A percentile compares a stretch with the other conserved stretches of the same genome.
phyloP scores from a whole-genome alignment of 1,140 invertebrate species.

The Patella vulgata region DNA sequence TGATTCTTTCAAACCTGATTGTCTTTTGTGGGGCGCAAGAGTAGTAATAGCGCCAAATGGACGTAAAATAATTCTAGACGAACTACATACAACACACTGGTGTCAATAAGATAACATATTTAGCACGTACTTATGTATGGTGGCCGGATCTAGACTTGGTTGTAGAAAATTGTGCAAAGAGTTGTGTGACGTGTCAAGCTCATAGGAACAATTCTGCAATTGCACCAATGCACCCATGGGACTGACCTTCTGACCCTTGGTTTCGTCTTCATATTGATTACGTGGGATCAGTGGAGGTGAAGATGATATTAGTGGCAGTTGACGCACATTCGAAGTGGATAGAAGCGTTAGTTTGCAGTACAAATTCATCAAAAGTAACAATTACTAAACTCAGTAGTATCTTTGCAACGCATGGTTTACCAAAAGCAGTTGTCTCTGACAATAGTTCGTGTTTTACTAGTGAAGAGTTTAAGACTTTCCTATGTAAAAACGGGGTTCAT shows the following conservation, averaged over 20 bases:
- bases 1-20: slow-evolving; percentile 14
- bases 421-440: slow-evolving; percentile 52
- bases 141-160: slow-evolving; percentile 67
- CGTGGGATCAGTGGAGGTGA: slow-evolving; percentile 61
- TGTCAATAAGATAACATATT: slow-evolving; percentile 65
- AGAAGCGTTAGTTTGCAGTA: slow-evolving; percentile 2
- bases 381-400: background rate
- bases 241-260: slow-evolving; percentile 61
- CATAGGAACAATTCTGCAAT: slow-evolving; percentile 32
- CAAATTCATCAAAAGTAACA: slow-evolving; percentile 17
- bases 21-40: slow-evolving; percentile 14
- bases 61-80: slow-evolving; percentile 40
- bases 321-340: slow-evolving; percentile 39
- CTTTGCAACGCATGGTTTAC: slow-evolving; percentile 33
- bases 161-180: slow-evolving; percentile 49
- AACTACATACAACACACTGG: slow-evolving; percentile 66
- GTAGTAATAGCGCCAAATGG: slow-evolving; percentile 60
- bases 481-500: slow-evolving; percentile 28
- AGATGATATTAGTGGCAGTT: slow-evolving; percentile 29
- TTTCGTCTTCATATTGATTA: slow-evolving; percentile 69
- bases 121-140: slow-evolving; percentile 64
- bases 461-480: slow-evolving; percentile 47
- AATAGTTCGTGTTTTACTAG: slow-evolving; percentile 57
- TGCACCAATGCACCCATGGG: slow-evolving; percentile 60
- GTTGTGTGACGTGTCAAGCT: slow-evolving; percentile 43